Base-by-base conservation (phyloP, 2,888 invertebrate genomes). In the Gandaritis pyraliata region DNA sequence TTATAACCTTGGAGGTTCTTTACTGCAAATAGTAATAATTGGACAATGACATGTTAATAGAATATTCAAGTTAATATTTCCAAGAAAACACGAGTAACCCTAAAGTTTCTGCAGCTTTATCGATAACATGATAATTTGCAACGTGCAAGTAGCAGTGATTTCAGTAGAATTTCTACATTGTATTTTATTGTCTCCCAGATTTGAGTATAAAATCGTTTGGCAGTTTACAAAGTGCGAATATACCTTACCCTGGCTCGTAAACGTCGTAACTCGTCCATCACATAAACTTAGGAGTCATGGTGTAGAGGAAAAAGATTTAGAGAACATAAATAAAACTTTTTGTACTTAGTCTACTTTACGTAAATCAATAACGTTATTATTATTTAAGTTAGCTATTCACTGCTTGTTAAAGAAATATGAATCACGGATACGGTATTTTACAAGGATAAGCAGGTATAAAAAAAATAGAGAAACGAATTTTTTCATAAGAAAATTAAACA, bases 251-350 rank as follows among this genome's bases (percentile, higher is more conserved):
- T 67, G 67, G 71, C 75, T 78, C 78, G 82, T 83, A 80, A 83
- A 79, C 67, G 76, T 76, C 77, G 81, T 81, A 82, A 80, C 78
- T 81, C 79, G 79, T 78, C 76, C 78, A 77, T 76, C 81, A 76
- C 80, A 81, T 84, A 85, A 85, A 86, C 81, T 78, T 46, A 33
- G 59, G 45, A 30, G 10, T 8, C n/a, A 8, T 55, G 63, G 61
- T 52, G n/a, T 50, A 62, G 45, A 53, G 10, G n/a, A 29, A 54
- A 45, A 61, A 58, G 61, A 57, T 16, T 16, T 38, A 13, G 46
- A 57, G 45, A 29, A n/a, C 2, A 49, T 49, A 49, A 51, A 29
- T 23, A 23, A 23, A 29, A n/a, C n/a, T n/a, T n/a, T n/a, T n/a
- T n/a, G n/a, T n/a, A n/a, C 16, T 29, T 29, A 29, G 29, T 6